These are phyloP conservation scores for Galerucella calmariensis DNA, from an alignment of 2,888 invertebrate species.

Conservation along the genomic window DNA sequence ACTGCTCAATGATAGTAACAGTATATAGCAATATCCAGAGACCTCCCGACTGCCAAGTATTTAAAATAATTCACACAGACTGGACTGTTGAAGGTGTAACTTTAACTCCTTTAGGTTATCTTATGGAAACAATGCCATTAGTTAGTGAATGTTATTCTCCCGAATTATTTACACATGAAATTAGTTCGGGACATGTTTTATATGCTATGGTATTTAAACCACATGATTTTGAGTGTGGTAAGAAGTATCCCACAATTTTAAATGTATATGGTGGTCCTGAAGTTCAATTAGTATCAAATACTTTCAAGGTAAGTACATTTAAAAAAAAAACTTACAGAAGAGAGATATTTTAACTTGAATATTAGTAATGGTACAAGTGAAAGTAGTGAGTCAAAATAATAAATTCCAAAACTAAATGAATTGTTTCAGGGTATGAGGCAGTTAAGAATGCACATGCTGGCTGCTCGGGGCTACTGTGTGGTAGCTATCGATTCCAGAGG, in stretches of 20 bases:
- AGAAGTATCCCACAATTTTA: constrained; percentile 90
- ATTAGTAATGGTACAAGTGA: too few species aligned
- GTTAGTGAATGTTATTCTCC: constrained; percentile 74
- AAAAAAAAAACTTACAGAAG: too few species aligned
- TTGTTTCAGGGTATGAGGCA: constrained; percentile 83
- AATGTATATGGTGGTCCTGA: constrained; percentile 99
- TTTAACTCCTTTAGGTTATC: constrained; percentile 76
- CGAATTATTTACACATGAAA: constrained; percentile 77
- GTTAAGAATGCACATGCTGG: constrained; percentile 92
- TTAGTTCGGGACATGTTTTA: constrained; percentile 74
- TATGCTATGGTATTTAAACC: constrained; percentile 94
- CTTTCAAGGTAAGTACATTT: constrained; percentile 79
- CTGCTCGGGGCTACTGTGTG: constrained; percentile 95
- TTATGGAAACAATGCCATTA: constrained; percentile 70
- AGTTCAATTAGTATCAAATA: constrained; percentile 96
- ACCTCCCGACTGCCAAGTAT: constrained; percentile 82
- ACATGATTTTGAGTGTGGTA: constrained; percentile 73
- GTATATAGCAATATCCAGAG: constrained; percentile 86
- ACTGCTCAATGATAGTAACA: constrained; percentile 83
- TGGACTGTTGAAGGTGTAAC: constrained; percentile 77
- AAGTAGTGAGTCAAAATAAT: too few species aligned
- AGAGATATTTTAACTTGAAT: too few species aligned
- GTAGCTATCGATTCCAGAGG: constrained; percentile 96
- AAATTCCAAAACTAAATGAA: constrained; percentile 13
- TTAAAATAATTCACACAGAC: constrained; percentile 75